Base-by-base conservation (phyloP, 1,140 invertebrate species). In the Apis cerana region DNA sequence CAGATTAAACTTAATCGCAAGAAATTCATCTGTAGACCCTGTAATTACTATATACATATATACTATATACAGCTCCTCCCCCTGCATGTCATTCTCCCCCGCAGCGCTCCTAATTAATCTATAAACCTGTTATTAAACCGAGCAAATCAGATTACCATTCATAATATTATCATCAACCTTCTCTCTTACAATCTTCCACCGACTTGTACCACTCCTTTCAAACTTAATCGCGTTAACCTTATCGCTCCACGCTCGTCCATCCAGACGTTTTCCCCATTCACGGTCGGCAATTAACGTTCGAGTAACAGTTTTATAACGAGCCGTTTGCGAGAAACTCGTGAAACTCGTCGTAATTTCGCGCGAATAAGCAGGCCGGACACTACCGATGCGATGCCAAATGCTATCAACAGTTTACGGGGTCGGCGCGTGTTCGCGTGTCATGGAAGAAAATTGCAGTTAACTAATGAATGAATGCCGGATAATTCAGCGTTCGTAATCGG, bases 401-500 rank as follows among this genome's bases (percentile, higher is more conserved):
- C 19, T 52, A 64, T 83, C 58, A 58, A 80, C 79, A 65, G 79
- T 59, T 69, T 58, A 59, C 70, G 33, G 33, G 70, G 56, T 17
- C 11, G 33, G 21, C 19, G 61, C 54, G 59, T 9, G 58, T 64
- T 62, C 58, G 75, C 85, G 70, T 61, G 76, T 69, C 71, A 64
- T 58, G 70, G 19, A 56, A 77, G 86, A 88, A 88, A 85, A 88
- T 88, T 80, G 71, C 48, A 83, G 80, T 85, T 69, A 83, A 88
- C 86, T 83, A 76, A 88, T 85, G 83, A 82, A 71, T 56, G 81
- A 87, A 87, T 84, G 72, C 72, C 77, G 62, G 85, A 87, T 87
- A 87, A 87, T 87, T 87, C 76, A 81, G 56, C 85, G 77, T 79
- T 43, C 70, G 86, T 88, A 88, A 88, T 88, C 86, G 87, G 84